Base-by-base conservation (phyloP, 1,140 invertebrate genomes). In the Caerostris darwini region DNA sequence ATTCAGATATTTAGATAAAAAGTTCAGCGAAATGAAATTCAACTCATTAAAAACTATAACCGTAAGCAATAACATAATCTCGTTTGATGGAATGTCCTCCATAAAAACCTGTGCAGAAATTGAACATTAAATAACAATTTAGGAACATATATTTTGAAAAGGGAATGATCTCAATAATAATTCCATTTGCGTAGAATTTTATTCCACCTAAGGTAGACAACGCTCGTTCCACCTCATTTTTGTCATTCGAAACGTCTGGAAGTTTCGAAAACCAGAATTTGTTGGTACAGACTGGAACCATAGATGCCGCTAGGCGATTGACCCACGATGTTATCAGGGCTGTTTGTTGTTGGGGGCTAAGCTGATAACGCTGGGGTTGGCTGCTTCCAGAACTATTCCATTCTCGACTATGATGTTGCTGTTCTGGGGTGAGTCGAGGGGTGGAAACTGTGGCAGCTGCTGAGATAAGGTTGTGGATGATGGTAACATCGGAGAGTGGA, bases 311-410 rank as follows among this genome's bases (percentile, higher is more conserved):
- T 17, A 64, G 12, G 71, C 71, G 71, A 12, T 50, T 77, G 71
- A 77, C 71, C 71, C 34, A 10, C 10, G 5, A n/a, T 19, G n/a
- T 59, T 59, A 81, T 92, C 90, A 92, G 17, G 59, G 59, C 17
- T 83, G 92, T 64, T 88, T 81, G 71, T 93, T 86, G 85, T 93
- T 93, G 19, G 92, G 92, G n/a, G 92, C 92, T 17, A 93, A 5
- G 14, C 92, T 93, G 83, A 93, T 93, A 58, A 93, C 92, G 17
- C 82, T 87, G n/a, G 92, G 85, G 4, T 64, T 69, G 58, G 53
- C 19, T 58, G 54, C 12, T 77, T 87, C 92, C n/a, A 93, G 67
- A 19, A 86, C 85, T 17, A 93, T 86, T 56, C 92, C 92, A n/a
- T 93, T 86, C 19, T 87, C 92, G 2, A 93, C 10, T 12, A 87